phyloP scores from a whole-genome alignment of 2,888 invertebrate genomes.

The Phrixothrix hirtus region DNA sequence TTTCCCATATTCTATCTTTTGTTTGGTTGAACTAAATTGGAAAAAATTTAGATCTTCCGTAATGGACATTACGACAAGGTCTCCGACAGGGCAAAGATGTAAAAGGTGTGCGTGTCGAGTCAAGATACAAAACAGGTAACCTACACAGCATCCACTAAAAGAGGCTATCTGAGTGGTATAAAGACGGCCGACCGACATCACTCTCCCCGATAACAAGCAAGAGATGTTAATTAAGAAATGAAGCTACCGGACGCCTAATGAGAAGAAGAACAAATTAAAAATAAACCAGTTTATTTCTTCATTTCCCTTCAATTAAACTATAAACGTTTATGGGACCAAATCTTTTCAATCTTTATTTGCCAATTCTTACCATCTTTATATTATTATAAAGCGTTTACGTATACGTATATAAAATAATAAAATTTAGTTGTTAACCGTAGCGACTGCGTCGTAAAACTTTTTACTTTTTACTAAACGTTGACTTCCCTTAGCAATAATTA shows the following conservation, averaged over 20 bases:
- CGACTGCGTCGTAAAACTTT: no score
- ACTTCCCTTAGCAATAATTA: no score
- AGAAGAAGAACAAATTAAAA: slow-evolving; percentile 49
- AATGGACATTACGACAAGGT: slow-evolving; percentile 8
- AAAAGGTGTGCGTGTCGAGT: slow-evolving; percentile 48
- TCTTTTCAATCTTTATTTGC: neutral
- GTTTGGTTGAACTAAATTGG: no score
- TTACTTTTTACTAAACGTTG: no score
- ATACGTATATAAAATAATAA: no score
- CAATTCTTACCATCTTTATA: no score
- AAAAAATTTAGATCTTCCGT: slow-evolving; percentile 18
- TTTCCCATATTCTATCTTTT: no score
- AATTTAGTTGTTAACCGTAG: no score
- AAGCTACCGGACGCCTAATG: slow-evolving; percentile 55
- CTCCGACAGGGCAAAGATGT: slow-evolving; percentile 31
- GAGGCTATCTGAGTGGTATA: slow-evolving; percentile 49
- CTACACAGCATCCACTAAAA: slow-evolving; percentile 49
- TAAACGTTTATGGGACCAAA: slow-evolving; percentile 31
- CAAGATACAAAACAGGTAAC: slow-evolving; percentile 50
- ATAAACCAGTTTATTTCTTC: slow-evolving; percentile 39
- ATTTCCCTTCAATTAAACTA: slow-evolving; percentile 37
- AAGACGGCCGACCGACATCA: slow-evolving; percentile 50
- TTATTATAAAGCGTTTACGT: no score
- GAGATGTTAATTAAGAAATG: slow-evolving; percentile 56
- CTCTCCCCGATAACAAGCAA: slow-evolving; percentile 52